These are phyloP conservation scores for Callipepla squamata DNA, from an alignment of 2,113 vertebrate species.

Conservation along the genomic window DNA sequence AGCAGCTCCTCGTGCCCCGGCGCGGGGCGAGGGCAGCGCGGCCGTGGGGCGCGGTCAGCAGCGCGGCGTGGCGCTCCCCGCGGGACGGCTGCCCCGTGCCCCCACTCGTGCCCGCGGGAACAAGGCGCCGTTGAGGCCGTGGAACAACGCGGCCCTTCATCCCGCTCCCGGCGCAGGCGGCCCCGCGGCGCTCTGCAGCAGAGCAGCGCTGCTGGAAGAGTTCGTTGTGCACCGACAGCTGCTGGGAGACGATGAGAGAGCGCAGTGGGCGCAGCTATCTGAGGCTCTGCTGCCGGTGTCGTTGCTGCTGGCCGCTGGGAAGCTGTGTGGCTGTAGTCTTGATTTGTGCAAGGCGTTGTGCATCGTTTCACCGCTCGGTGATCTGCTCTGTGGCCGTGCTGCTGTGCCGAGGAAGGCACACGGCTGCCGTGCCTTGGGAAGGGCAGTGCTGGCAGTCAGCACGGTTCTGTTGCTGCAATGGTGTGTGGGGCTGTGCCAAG, in stretches of 20 bases:
- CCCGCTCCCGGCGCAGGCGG: fast-evolving
- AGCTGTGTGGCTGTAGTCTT: neutral
- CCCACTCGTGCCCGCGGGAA: neutral
- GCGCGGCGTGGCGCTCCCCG: neutral
- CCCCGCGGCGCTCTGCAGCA: fast-evolving
- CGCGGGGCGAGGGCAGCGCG: fast-evolving
- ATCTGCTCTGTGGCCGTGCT: neutral
- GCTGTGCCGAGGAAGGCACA: neutral
- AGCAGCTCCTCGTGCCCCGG: fast-evolving
- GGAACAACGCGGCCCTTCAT: neutral
- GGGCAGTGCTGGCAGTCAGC: neutral
- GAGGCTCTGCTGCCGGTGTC: neutral
- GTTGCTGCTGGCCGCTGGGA: neutral
- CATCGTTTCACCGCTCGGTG: neutral
- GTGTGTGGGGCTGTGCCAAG: neutral
- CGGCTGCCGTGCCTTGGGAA: neutral
- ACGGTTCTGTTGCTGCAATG: neutral
- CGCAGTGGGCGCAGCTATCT: neutral
- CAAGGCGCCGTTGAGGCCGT: fast-evolving
- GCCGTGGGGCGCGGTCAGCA: fast-evolving
- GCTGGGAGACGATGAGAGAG: neutral
- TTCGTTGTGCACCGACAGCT: neutral
- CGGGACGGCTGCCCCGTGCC: neutral
- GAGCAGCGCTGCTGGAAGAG: neutral
- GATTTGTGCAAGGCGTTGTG: neutral